Evolutionary conservation across 1,140 invertebrate genomes (phyloP), one percentile per base, ranked within the genome.

Genomic region (Sycophila sp.): DNA sequence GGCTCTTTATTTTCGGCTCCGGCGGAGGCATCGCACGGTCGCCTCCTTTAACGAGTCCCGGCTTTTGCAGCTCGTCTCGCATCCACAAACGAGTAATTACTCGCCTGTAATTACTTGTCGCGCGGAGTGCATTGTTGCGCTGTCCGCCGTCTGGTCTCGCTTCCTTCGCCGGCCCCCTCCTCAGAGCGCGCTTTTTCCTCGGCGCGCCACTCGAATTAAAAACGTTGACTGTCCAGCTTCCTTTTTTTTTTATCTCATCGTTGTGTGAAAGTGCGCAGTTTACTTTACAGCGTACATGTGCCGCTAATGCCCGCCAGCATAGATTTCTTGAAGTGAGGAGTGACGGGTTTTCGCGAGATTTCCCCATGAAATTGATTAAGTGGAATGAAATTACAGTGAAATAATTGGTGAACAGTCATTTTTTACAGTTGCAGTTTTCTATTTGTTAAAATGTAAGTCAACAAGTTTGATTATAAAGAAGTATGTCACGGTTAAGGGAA

Each of bases 21-120:
- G 42, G 17, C 4, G 13, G 42, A 22, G 42, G 13, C 8, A 11
- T 47, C 42, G 24, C 42, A 42, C 40, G 4, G 7, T 15, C 4
- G 30, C n/a, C n/a, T 56, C 30, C 53, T 32, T 56, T 34, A 56
- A 56, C 53, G 53, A 56, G 51, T 22, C 11, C 10, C 30, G 32
- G 36, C 24, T 53, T 13, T 51, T 51, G 19, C 47, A 47, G 36
- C 49, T 51, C 26, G 24, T 34, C 19, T 51, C 59, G 56, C 24
- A 58, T 67, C 38, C 38, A 56, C 59, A 63, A 68, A 72, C 65
- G 71, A 73, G 63, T 73, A 73, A 73, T 73, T 69, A 73, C 71
- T 69, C 64, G 58, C 64, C 42, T 65, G 59, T 69, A 73, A 73
- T 73, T 73, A 73, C 71, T 73, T 69, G 66, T 69, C 51, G 58